Evolutionary conservation across 2,113 vertebrate genomes (phyloP).

Genomic region (Lycaon pictus): DNA sequence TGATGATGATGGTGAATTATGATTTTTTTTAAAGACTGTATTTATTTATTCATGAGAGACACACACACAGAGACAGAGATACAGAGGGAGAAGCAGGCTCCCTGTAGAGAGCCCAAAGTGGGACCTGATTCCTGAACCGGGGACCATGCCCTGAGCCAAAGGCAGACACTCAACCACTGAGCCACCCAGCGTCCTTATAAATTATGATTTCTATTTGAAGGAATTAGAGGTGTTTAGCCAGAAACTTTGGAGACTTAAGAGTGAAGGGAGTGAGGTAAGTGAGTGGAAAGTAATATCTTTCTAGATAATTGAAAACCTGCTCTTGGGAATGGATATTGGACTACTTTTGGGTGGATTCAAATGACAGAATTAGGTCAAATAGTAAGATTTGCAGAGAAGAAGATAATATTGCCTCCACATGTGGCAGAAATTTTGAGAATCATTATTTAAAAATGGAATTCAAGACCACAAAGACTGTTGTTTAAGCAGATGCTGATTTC

Average conservation of each 20-base stretch:
- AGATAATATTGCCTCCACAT: background rate
- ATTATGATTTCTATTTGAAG: background rate
- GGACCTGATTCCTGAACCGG: no score
- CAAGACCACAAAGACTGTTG: background rate
- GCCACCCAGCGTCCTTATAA: background rate
- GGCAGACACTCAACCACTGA: no score
- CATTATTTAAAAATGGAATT: constrained; percentile 4
- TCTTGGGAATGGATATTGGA: background rate
- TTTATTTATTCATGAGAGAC: no score
- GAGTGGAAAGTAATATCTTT: background rate
- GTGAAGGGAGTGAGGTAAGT: background rate
- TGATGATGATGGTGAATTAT: background rate
- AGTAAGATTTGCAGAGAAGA: constrained; percentile 1
- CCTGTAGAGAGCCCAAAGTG: no score
- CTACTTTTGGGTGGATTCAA: background rate
- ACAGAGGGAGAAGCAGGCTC: no score
- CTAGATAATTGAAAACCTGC: background rate
- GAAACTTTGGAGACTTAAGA: background rate
- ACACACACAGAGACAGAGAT: no score
- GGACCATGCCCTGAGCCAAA: no score
- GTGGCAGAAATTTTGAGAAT: background rate
- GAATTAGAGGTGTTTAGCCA: background rate
- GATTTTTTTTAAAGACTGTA: background rate
- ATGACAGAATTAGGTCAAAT: background rate
- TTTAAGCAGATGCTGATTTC: background rate